Percentiles rank a stretch among this genome's conserved stretches.
Evolutionary conservation across 2,797 vertebrate species (phyloP).

Genomic region (Hyperoplus immaculatus): DNA sequence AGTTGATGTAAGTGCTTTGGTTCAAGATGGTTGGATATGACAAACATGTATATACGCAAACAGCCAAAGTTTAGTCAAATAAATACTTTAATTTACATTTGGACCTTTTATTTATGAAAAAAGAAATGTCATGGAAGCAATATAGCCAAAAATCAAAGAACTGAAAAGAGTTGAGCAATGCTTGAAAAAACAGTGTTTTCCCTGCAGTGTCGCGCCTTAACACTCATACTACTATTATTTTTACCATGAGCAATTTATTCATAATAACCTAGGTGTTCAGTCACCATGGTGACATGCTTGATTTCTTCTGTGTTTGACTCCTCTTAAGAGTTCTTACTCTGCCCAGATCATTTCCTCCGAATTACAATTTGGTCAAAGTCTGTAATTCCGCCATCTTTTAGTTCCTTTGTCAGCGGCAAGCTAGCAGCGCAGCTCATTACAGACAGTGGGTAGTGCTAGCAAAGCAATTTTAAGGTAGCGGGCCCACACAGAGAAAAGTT

Average conservation of each 20-base stretch:
- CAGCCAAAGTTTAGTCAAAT: no score
- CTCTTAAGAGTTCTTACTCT: conserved; percentile 21
- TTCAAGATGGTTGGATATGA: no score
- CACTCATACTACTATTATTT: not conserved
- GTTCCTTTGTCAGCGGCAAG: conserved; percentile 51
- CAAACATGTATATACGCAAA: no score
- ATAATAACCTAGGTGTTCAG: conserved; percentile 6
- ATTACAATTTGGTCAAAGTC: conserved; percentile 53
- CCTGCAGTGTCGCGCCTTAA: not conserved
- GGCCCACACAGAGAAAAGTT: conserved; percentile 19
- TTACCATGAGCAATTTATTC: conserved; percentile 1
- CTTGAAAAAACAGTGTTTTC: no score
- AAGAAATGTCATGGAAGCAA: no score
- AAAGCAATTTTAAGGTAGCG: conserved; percentile 42
- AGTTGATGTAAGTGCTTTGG: no score
- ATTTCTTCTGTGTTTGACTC: not conserved
- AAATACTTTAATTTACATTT: no score
- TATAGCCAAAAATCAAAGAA: no score
- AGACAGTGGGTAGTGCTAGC: conserved; percentile 27
- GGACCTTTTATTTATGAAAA: no score
- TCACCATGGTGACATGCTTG: conserved; percentile 5
- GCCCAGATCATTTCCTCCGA: conserved; percentile 36
- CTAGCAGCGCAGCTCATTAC: conserved; percentile 64
- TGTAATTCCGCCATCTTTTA: conserved; percentile 57
- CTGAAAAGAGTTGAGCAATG: no score